Conservation (phyloP, 2,797 vertebrate species). For the Podarcis lilfordi region DNA sequence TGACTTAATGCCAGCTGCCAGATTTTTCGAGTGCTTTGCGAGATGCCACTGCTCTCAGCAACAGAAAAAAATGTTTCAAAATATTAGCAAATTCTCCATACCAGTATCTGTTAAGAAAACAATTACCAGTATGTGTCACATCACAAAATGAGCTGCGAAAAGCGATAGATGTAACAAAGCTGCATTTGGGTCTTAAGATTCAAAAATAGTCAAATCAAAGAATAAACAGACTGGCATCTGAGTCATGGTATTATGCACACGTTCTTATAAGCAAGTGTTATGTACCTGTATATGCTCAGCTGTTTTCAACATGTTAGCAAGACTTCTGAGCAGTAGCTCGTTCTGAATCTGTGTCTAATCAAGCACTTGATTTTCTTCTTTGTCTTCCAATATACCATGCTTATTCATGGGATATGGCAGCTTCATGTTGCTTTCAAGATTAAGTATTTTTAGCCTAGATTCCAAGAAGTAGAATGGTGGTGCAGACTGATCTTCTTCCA, state of each 20-base stretch:
- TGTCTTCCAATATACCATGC: neutral
- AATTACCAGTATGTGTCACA: neutral
- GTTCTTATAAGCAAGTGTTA: neutral
- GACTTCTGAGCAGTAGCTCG: neutral
- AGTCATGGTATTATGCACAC: neutral
- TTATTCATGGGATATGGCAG: neutral
- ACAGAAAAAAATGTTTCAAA: constrained; percentile 1
- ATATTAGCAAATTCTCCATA: neutral
- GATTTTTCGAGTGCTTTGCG: neutral
- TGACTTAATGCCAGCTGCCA: constrained; percentile 5
- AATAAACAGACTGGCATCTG: neutral
- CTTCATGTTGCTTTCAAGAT: neutral
- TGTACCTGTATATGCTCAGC: neutral
- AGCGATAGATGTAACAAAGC: neutral
- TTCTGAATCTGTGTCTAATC: neutral
- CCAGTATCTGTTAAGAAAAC: neutral
- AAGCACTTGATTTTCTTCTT: neutral
- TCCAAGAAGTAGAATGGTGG: neutral
- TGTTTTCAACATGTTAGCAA: neutral
- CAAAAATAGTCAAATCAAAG: neutral
- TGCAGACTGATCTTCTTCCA: neutral
- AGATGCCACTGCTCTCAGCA: neutral
- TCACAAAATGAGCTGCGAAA: neutral
- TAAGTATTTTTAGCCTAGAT: neutral
- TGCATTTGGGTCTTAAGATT: neutral